A percentile compares a stretch with the other conserved stretches of the same genome.
These are phyloP conservation scores for Aegotheles bennettii DNA, from an alignment of 2,113 vertebrate species.

Conservation along the genomic window DNA sequence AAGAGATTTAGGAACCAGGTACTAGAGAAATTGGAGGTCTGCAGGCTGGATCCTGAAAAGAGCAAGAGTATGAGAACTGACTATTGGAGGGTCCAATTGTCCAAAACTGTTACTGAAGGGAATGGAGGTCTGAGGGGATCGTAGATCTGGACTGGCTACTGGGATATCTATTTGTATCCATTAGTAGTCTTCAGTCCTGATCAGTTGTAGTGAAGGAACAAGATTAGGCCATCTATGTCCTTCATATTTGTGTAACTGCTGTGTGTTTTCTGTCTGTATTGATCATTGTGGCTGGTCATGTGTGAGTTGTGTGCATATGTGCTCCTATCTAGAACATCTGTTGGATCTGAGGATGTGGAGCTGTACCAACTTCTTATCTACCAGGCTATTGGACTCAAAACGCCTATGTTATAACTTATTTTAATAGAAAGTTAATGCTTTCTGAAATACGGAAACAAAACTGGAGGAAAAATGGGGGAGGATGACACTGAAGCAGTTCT, in stretches of 20 bases:
- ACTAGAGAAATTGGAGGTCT: neutral
- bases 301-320: neutral
- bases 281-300: neutral
- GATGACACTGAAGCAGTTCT: neutral
- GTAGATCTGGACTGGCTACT: neutral
- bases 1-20: neutral
- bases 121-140: neutral
- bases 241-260: neutral
- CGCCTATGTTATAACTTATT: neutral
- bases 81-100: neutral
- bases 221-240: neutral
- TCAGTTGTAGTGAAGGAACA: neutral
- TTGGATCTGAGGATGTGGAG: neutral
- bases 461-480: neutral
- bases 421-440: neutral
- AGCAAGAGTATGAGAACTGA: neutral
- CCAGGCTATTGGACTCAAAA: neutral
- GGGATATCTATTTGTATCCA: neutral
- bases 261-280: neutral
- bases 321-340: neutral
- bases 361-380: neutral
- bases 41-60: neutral
- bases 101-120: neutral
- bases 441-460: neutral
- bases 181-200: neutral